Evolutionary conservation across 2,113 vertebrate genomes (phyloP).

Genomic region (Reinhardtius hippoglossoides): DNA sequence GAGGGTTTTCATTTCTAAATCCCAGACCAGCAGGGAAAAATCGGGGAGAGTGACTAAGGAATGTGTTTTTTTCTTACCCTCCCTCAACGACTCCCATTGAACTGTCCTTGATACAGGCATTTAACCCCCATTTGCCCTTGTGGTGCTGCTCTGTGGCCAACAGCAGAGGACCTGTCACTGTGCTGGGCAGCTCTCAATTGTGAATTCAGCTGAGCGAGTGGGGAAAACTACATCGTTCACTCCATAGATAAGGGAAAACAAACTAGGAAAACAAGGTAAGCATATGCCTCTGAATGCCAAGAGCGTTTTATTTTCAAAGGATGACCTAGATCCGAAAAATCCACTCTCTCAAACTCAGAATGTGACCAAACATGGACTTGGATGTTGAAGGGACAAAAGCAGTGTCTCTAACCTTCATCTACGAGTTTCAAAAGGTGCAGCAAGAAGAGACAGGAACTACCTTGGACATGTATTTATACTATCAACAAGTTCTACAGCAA

Average conservation of each 20-base stretch:
- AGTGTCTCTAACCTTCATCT: conserved; percentile 7
- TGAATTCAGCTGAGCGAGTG: conserved; percentile 23
- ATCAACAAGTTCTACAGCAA: neutral
- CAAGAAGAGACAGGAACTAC: neutral
- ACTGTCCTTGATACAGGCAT: conserved; percentile 46
- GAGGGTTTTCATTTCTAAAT: conserved; percentile 24
- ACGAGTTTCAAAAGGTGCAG: neutral
- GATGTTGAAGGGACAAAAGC: conserved; percentile 10
- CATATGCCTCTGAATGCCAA: conserved; percentile 34
- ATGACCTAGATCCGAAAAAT: conserved; percentile 44
- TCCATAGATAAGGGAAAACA: conserved; percentile 24
- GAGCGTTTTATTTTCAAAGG: conserved; percentile 28
- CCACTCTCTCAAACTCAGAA: conserved; percentile 3
- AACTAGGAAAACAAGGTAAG: conserved; percentile 50
- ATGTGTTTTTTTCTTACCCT: conserved; percentile 4
- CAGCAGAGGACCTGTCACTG: conserved; percentile 31
- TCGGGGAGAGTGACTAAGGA: conserved; percentile 25
- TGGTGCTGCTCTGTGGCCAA: conserved; percentile 32
- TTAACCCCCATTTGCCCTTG: conserved; percentile 56
- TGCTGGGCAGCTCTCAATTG: conserved; percentile 23
- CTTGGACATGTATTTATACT: neutral
- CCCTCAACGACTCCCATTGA: conserved; percentile 20
- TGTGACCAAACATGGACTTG: conserved; percentile 6
- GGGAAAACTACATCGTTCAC: conserved; percentile 9
- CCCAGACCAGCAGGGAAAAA: conserved; percentile 18